Evolutionary conservation across 2,113 vertebrate species (phyloP), one percentile per base, ranked within the genome.

Genomic region (Setophaga kirtlandii): DNA sequence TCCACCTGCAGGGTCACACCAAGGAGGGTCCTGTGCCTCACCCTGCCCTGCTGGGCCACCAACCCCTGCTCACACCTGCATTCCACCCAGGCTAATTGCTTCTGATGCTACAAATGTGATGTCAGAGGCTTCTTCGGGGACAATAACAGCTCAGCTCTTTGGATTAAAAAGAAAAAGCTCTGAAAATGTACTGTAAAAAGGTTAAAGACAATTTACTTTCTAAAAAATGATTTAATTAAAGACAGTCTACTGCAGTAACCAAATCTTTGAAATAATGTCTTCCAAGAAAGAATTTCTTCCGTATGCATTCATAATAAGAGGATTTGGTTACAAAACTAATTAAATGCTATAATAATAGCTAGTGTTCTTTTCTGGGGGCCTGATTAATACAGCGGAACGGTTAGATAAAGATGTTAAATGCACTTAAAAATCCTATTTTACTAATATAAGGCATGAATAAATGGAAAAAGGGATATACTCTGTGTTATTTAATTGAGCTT

Each of bases 281-380:
- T 85, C 86, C 95, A 96, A 97, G 83, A 96, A 96, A 93, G 89
- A 96, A 91, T 95, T 91, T 96, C 94, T 90, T 94, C 89, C 87
- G 70, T 93, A 95, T 94, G 91, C 96, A 91, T 97, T 97, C 19
- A 50, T 97, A 95, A 87, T 94, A 94, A 95, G 96, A 96, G 86
- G 95, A 97, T 98, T 98, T 98, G 94, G 96, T 97, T 97, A 97
- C 95, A 95, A 96, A 97, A 97, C 96, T 97, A 97, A 97, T 97
- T 97, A 97, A 97, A 96, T 94, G 88, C 94, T 96, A 93, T 92
- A 97, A 97, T 95, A 97, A 97, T 95, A 96, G 90, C 84, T 96
- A 95, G 95, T 85, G 87, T 97, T 97, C 95, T 97, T 96, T 97
- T 96, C 87, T 96, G 96, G 96, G 97, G 87, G 95, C 94, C 97